Evolutionary conservation across 2,888 invertebrate species (phyloP), one percentile per base, ranked within the genome.

Genomic region (Melolontha melolontha): DNA sequence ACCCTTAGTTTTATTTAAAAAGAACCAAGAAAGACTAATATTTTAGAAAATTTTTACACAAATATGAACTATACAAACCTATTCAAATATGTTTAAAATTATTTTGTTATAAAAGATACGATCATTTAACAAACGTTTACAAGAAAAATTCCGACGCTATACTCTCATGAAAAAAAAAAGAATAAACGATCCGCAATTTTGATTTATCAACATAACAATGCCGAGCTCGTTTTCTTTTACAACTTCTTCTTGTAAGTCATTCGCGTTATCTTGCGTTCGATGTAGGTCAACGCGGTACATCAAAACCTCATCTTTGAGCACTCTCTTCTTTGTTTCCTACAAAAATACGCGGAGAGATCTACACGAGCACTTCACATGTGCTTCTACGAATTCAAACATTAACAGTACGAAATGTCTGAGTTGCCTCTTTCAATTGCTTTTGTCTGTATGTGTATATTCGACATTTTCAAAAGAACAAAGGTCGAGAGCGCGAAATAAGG

Each of bases 241-340:
- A 34, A 27, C 29, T 29, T 51, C 22, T 51, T 12, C 11, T 29
- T 1, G 29, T 12, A 51, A n/a, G n/a, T 27, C n/a, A n/a, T 27
- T 29, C 27, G n/a, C 11, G 11, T 51, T 27, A 51, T 51, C 51
- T 27, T n/a, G 27, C 12, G 17, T n/a, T 5, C 12, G 5, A 51
- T 29, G 51, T 51, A 51, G 51, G 51, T 51, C 34, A 51, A 51
- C 51, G 51, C 51, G 29, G 27, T 29, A 51, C 27, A 51, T 51
- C 29, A 29, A 29, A 29, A 51, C 29, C 12, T 29, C 11, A 8
- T 27, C 51, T 12, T 12, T 12, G 12, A 51, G 51, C 6, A 34
- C 51, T 22, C 29, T 51, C 29, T 51, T 29, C 51, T 51, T 51
- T 51, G 34, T 51, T 51, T 51, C 29, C 29, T 11, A 29, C n/a